Evolutionary conservation across 2,797 vertebrate species (phyloP).

Genomic region (Anolis apletophallus): DNA sequence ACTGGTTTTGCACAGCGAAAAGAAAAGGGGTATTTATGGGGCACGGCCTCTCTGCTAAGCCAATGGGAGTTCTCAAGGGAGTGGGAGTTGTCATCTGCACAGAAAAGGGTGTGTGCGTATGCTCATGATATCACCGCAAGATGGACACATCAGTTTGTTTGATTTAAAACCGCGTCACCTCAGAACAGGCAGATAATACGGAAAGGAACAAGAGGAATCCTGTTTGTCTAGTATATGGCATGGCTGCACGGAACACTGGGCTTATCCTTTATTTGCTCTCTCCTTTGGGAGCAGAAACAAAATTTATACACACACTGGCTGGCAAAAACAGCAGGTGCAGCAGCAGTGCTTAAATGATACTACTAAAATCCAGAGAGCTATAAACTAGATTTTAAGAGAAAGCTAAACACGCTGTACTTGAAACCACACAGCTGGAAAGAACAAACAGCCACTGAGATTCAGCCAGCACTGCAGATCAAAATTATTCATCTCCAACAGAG

Average conservation of each 20-base stretch:
- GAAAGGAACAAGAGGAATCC: not conserved
- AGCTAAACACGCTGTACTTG: not conserved
- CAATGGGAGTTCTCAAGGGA: slow-evolving; percentile 62
- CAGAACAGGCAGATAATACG: not conserved
- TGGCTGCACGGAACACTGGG: not conserved
- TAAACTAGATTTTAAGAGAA: no score
- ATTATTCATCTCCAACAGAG: no score
- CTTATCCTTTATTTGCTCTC: not conserved
- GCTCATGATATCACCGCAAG: not conserved
- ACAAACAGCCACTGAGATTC: not conserved
- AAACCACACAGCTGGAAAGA: not conserved
- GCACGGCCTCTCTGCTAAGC: slow-evolving; percentile 72
- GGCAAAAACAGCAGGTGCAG: not conserved
- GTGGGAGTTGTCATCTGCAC: slow-evolving; percentile 72
- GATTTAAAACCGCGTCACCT: slow-evolving; percentile 39
- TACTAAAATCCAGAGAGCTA: no score
- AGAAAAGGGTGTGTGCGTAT: not conserved
- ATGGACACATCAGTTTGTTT: slow-evolving; percentile 32
- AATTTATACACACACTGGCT: not conserved
- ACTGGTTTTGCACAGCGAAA: slow-evolving; percentile 26
- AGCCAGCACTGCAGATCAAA: no score
- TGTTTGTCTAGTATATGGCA: not conserved
- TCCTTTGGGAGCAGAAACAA: not conserved
- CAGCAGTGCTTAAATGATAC: not conserved
- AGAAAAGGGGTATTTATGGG: slow-evolving; percentile 68